Evolutionary conservation across 2,797 vertebrate genomes (phyloP).

Genomic region (Gadopsis bispinosus): DNA sequence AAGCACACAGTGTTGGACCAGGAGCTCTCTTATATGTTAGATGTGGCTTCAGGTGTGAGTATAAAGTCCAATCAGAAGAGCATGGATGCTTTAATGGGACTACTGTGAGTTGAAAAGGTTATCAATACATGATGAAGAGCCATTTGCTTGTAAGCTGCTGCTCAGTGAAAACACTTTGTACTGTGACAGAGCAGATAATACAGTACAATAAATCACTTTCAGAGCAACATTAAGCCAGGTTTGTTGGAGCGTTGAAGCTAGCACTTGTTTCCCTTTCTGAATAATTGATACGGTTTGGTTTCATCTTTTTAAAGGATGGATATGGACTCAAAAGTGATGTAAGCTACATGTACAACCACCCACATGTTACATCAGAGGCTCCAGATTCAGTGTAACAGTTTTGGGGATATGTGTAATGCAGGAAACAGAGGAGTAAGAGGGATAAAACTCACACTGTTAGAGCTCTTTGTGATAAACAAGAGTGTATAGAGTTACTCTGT

Average conservation of each 20-base stretch:
- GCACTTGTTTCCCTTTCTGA: constrained; percentile 31
- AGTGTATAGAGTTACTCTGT: background rate
- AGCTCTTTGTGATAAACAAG: background rate
- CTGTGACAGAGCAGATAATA: background rate
- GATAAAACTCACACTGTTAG: background rate
- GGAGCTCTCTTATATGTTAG: background rate
- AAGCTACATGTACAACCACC: constrained; percentile 51
- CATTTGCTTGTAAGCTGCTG: constrained; percentile 19
- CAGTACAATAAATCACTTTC: constrained; percentile 9
- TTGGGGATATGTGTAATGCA: constrained; percentile 13
- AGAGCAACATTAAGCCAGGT: constrained; percentile 2
- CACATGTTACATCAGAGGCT: constrained; percentile 58
- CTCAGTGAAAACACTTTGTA: constrained; percentile 15
- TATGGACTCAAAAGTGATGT: constrained; percentile 49
- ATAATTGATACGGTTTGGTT: constrained; percentile 49
- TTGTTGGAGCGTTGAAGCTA: background rate
- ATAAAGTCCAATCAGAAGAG: constrained; percentile 16
- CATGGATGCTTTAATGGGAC: constrained; percentile 11
- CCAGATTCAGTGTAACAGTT: constrained; percentile 30
- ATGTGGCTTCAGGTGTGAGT: constrained; percentile 17
- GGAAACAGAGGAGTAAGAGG: constrained; percentile 14
- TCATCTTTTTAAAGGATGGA: constrained; percentile 33
- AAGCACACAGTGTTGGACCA: constrained; percentile 1
- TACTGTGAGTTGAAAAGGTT: constrained; percentile 31
- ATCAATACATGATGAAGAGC: constrained; percentile 8